A percentile compares a stretch with the other conserved stretches of the same genome.
Conservation (phyloP, 2,888 invertebrate genomes). For the Sesia bembeciformis region DNA sequence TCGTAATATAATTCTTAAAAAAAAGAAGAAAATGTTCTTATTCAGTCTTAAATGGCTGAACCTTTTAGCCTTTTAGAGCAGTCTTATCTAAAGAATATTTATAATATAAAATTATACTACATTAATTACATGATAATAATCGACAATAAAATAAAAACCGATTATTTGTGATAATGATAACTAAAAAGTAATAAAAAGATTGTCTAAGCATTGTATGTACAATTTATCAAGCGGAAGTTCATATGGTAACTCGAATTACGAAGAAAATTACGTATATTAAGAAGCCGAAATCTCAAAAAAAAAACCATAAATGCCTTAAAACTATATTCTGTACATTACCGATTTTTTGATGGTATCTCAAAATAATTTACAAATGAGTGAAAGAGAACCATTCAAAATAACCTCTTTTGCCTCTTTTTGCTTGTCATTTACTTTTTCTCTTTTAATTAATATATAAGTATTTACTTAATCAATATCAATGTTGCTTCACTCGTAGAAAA, state of each 20-base stretch:
- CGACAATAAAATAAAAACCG: constrained; percentile 1
- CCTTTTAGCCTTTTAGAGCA: constrained; percentile 8
- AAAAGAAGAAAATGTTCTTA: constrained; percentile 5
- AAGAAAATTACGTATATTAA: constrained; percentile 40
- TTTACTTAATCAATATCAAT: background rate
- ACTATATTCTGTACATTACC: constrained; percentile 37
- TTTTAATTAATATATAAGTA: constrained; percentile 18
- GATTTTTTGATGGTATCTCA: constrained; percentile 56
- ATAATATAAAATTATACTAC: constrained; percentile 13
- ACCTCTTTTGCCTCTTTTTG: constrained; percentile 65
- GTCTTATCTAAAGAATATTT: constrained; percentile 32
- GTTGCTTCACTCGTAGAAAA: no score
- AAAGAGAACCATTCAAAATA: constrained; percentile 62
- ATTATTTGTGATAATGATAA: constrained; percentile 3
- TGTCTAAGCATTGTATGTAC: constrained; percentile 37
- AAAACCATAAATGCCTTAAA: constrained; percentile 19
- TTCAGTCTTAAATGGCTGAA: constrained; percentile 36
- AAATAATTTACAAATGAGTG: constrained; percentile 50
- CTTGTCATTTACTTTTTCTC: constrained; percentile 43
- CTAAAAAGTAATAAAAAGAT: constrained; percentile 24
- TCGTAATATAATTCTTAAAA: background rate
- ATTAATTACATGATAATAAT: constrained; percentile 5
- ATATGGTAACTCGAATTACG: constrained; percentile 67
- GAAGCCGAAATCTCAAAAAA: constrained; percentile 24
- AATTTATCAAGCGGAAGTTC: constrained; percentile 44